These are phyloP conservation scores for Anguilla obscura DNA, from an alignment of 2,797 vertebrate genomes.

Conservation along the genomic window DNA sequence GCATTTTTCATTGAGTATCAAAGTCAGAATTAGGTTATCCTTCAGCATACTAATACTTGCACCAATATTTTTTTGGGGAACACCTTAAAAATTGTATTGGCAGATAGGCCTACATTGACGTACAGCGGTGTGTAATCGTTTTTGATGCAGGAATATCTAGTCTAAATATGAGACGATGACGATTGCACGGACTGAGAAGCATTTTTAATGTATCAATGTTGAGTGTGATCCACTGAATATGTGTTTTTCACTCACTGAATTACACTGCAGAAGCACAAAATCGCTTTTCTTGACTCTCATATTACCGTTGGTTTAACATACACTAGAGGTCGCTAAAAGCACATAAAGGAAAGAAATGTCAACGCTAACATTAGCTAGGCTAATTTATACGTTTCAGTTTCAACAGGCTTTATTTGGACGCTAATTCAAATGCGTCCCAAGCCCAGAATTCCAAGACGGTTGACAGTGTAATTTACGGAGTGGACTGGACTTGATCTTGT, in stretches of 20 bases:
- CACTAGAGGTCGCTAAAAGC: conserved; percentile 14
- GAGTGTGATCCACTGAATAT: not conserved
- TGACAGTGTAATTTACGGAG: not conserved
- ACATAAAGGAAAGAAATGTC: not conserved
- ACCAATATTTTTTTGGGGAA: not conserved
- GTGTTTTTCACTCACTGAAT: not conserved
- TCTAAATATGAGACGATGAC: not conserved
- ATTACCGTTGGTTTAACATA: not conserved
- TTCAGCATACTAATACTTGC: too few relatives aligned
- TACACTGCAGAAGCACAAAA: not conserved
- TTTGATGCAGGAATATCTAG: not conserved
- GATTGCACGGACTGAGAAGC: not conserved
- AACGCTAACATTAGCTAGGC: not conserved
- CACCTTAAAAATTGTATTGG: not conserved
- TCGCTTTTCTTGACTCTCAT: not conserved
- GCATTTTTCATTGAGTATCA: too few relatives aligned
- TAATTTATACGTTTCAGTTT: not conserved
- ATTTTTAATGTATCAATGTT: not conserved
- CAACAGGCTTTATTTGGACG: not conserved
- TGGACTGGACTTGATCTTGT: not conserved
- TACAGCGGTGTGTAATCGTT: not conserved
- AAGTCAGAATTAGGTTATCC: too few relatives aligned
- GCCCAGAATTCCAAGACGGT: not conserved
- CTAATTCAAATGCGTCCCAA: not conserved
- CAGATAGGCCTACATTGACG: not conserved